Base-by-base conservation (phyloP, 2,888 invertebrate species). In the Chrysomela aeneicollis region DNA sequence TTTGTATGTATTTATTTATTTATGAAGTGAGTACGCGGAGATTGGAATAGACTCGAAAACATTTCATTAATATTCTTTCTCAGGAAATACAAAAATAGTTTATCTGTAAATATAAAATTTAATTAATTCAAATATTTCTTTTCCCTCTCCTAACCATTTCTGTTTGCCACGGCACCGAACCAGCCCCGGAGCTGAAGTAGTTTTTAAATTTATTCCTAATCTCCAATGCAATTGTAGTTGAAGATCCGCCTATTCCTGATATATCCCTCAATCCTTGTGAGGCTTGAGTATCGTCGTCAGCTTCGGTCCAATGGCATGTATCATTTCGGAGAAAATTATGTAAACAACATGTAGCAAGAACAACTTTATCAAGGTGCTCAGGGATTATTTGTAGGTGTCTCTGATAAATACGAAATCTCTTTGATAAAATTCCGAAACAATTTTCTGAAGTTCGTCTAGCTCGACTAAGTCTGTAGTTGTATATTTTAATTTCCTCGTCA, bases 131-230 rank as follows among this genome's bases (percentile, higher is more conserved):
- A 49, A 49, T 49, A 19, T 49, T 49, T 49, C 49, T 51, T 51
- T 52, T 52, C 0, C 32, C 52, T 30, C n/a, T 52, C 15, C 30
- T 30, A 10, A 52, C 55, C 10, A 37, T 30, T 15, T 6, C 15
- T 52, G n/a, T 30, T 30, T 52, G 52, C 30, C 52, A 52, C 30
- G 52, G 30, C 30, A 52, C 30, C 30, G 10, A 30, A n/a, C 52
- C 52, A 5, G 15, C 15, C n/a, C 1, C 30, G n/a, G 52, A 30
- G 49, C 10, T 52, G 4, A 52, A 30, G n/a, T 52, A 52, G 1
- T 30, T 30, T 30, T 26, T 4, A 30, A 30, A 52, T 15, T 52
- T 15, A 30, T 52, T 18, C 15, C 52, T 30, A 30, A 52, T 30
- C 12, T 52, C 30, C 26, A 52, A 30, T 30, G 52, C 30, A 51